Base-by-base conservation (phyloP, 2,113 vertebrate species). In the Nycticryphes semicollaris region DNA sequence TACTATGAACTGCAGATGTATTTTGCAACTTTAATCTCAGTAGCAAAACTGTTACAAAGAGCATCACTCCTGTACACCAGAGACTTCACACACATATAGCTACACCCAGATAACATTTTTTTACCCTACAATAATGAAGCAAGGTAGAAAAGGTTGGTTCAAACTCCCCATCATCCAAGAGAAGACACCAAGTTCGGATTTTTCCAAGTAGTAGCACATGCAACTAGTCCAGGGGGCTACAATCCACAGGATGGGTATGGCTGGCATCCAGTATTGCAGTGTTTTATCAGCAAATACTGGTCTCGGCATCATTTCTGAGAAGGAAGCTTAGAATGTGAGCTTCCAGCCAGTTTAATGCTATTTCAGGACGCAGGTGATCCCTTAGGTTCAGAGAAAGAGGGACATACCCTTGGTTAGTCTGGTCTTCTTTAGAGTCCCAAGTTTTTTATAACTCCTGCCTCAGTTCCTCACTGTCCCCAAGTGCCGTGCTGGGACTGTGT, bases 201-300 rank as follows among this genome's bases (percentile, higher is more conserved):
- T 78, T 76, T 23, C n/a, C 17, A 1, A 8, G 31, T 0, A 59
- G 73, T 1, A 27, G 81, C 0, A 7, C 9, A 1, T 3, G 13
- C 25, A 35, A 39, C 37, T 39, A 41, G 53, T 1, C 30, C 19
- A 25, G 10, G 8, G 67, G 56, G 69, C 9, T 24, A 4, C 22
- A 4, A 45, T 13, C 12, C 62, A 7, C 0, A 2, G 30, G 33
- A 12, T 8, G 43, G 48, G 21, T 1, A 12, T 33, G 68, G 37
- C 25, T 37, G 25, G 48, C 22, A 22, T 1, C 14, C 10, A 19
- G 66, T 5, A 24, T 30, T 59, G 39, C 11, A 25, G 13, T 0
- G 2, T 47, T 74, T 54, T 59, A 31, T 13, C 66, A 68, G n/a
- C 14, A 3, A 79, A 51, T 12, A 39, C 43, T 16, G 24, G 28